Evolutionary conservation across 2,888 invertebrate genomes (phyloP).

Genomic region (Acrocyrtus sp.): DNA sequence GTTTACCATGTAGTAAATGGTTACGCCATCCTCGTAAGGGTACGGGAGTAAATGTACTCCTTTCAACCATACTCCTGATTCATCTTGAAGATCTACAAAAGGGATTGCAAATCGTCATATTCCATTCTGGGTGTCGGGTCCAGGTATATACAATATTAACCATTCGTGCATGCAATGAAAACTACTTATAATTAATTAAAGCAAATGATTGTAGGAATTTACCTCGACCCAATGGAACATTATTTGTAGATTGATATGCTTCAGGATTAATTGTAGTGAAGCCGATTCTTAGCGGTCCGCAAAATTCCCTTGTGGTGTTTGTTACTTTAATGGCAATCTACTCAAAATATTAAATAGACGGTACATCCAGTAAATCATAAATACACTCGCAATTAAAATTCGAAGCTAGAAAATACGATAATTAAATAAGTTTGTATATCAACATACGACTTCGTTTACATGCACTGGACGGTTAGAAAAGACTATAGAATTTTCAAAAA

Average conservation of each 20-base stretch:
- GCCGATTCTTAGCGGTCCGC: slow-evolving; percentile 51
- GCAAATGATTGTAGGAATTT: background rate
- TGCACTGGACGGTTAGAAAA: slow-evolving; percentile 48
- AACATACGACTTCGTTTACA: slow-evolving; percentile 49
- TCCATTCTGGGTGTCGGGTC: no score
- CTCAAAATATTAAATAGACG: background rate
- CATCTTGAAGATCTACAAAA: slow-evolving; percentile 30
- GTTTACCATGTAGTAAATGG: slow-evolving; percentile 33
- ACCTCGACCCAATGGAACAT: slow-evolving; percentile 26
- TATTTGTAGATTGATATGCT: no score
- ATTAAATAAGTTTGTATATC: background rate
- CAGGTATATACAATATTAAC: no score
- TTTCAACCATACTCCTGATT: slow-evolving; percentile 36
- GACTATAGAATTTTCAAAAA: slow-evolving; percentile 46
- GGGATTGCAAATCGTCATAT: background rate
- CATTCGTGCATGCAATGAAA: no score
- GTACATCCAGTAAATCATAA: background rate
- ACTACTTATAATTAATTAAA: no score
- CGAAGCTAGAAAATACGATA: background rate
- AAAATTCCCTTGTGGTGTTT: slow-evolving; percentile 20
- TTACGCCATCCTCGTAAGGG: slow-evolving; percentile 5
- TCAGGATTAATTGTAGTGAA: slow-evolving; percentile 51
- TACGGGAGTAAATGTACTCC: slow-evolving; percentile 30
- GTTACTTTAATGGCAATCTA: slow-evolving; percentile 45
- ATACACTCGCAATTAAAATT: background rate